These are phyloP conservation scores for Stomatorhinus ivindoensis DNA, from an alignment of 2,113 vertebrate species.

Conservation along the genomic window DNA sequence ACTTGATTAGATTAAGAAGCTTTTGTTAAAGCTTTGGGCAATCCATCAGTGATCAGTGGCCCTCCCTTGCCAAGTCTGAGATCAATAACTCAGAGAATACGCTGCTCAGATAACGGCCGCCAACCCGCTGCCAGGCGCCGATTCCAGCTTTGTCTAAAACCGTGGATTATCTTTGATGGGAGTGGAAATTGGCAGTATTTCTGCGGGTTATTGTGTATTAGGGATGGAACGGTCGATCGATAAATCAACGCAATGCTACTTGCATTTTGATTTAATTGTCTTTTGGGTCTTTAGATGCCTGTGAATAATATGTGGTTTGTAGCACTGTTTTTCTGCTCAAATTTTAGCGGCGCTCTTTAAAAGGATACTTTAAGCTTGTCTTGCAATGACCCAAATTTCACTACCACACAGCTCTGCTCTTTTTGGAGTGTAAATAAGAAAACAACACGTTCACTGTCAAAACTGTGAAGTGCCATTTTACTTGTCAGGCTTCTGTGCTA, in stretches of 20 bases:
- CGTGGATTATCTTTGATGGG: not conserved
- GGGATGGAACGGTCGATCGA: not conserved
- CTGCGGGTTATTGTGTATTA: not conserved
- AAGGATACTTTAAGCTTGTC: not conserved
- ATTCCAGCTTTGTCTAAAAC: not conserved
- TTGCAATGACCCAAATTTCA: not conserved
- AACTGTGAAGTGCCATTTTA: not conserved
- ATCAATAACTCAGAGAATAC: conserved; percentile 14
- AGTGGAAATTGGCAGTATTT: conserved; percentile 3
- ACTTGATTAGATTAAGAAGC: conserved; percentile 19
- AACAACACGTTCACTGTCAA: not conserved
- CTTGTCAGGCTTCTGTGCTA: not conserved
- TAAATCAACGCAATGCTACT: not conserved
- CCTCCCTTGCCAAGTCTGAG: not conserved
- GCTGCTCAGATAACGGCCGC: not conserved
- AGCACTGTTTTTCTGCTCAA: not conserved
- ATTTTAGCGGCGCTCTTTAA: not conserved
- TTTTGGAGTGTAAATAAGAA: not conserved
- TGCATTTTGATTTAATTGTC: not conserved
- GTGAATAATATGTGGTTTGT: not conserved
- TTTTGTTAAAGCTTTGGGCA: conserved; percentile 11
- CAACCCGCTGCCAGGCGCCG: not conserved
- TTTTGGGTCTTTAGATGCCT: not conserved
- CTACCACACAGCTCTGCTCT: not conserved
- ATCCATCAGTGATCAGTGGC: not conserved